Evolutionary conservation across 1,140 invertebrate genomes (phyloP), one percentile per base, ranked within the genome.

Genomic region (Drosophila pachea): DNA sequence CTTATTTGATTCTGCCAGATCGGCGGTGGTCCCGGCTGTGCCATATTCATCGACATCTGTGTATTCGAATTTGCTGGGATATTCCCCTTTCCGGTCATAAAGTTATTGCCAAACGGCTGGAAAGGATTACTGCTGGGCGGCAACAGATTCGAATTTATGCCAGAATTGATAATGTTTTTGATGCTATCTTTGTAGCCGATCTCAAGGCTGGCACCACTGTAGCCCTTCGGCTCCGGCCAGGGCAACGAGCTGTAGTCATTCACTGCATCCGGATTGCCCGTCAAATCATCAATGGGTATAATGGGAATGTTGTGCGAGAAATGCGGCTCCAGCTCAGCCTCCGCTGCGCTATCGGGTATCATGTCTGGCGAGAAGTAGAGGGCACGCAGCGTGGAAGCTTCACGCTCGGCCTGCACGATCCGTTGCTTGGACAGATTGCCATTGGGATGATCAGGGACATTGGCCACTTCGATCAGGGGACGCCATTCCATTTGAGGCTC

Each of bases 251-350:
- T 92, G 77, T 94, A 94, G 82, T 96, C 95, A 75, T 93, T 94
- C 16, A 95, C 92, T 68, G 93, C 95, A 74, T 95, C 95, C 43
- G 93, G 93, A 83, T 94, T 95, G 2, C 94, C 95, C 0, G 94
- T 94, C 0, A 96, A 91, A 91, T 98, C 97, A 69, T 97, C 95
- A 52, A 97, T 90, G 5, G 97, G 97, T 90, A 98, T 98, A 6
- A 93, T 90, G 69, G 94, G 93, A 2, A 95, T 94, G 82, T 97
- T 95, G 2, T 92, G 91, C 50, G 93, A 92, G 70, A 94, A 93
- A 74, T 94, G 93, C 6, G 92, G 92, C 90, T 98, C 96, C 56
- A 93, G 89, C 72, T 98, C 96, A 1, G 97, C 95, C 90, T 98
- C 97, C 35, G 93, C 91, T 0, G 96, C 91, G 48, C 94, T 94